These are phyloP conservation scores for Cherax destructor DNA, from an alignment of 1,140 invertebrate genomes.

Conservation along the genomic window DNA sequence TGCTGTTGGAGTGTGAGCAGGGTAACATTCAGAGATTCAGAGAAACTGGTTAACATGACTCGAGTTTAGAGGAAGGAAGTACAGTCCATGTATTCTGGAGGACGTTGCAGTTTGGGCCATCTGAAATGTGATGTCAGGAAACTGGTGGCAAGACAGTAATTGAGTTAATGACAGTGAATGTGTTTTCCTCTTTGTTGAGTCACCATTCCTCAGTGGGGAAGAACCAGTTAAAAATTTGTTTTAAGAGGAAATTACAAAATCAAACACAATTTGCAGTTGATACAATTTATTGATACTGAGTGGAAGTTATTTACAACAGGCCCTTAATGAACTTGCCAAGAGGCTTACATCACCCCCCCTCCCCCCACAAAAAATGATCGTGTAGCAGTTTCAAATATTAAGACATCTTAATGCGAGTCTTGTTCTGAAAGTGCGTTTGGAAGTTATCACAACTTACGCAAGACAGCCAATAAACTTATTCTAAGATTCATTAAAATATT, in stretches of 20 bases:
- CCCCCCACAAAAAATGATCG: not conserved
- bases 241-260: not conserved
- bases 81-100: too few relatives aligned
- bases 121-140: too few relatives aligned
- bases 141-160: too few relatives aligned
- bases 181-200: too few relatives aligned
- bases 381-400: not conserved
- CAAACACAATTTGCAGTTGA: conserved; percentile 27
- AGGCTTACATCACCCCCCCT: not conserved
- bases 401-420: conserved; percentile 35
- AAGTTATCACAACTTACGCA: conserved; percentile 9
- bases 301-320: conserved; percentile 52
- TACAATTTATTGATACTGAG: conserved; percentile 64
- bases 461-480: conserved; percentile 17
- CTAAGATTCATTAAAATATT: not conserved
- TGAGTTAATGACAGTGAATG: too few relatives aligned
- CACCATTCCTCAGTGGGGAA: too few relatives aligned
- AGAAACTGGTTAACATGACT: too few relatives aligned
- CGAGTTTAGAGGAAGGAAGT: too few relatives aligned
- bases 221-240: too few relatives aligned
- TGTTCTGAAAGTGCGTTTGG: conserved; percentile 10
- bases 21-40: too few relatives aligned
- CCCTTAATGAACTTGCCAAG: conserved; percentile 5
- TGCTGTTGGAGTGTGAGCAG: too few relatives aligned
- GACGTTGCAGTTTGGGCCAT: too few relatives aligned